Evolutionary conservation across 2,888 invertebrate species (phyloP).

Genomic region (Blera fallax): DNA sequence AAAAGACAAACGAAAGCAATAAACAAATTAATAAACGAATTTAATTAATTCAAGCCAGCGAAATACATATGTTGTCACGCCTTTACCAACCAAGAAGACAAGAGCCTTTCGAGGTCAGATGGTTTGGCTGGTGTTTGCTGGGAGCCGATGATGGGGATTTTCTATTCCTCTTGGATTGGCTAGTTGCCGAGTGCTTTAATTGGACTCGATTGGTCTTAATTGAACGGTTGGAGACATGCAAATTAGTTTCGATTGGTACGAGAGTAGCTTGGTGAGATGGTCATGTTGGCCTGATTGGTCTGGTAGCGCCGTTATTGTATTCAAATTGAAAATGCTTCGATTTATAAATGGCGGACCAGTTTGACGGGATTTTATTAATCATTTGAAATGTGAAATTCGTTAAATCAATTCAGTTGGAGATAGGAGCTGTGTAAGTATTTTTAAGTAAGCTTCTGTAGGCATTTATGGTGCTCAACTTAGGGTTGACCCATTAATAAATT

Average conservation of each 20-base stretch:
- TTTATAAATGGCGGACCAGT: neutral
- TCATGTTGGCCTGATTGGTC: slow-evolving; percentile 29
- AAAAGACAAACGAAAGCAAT: neutral
- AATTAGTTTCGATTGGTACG: slow-evolving; percentile 65
- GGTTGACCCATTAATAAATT: neutral
- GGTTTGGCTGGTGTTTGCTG: neutral
- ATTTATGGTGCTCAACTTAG: neutral
- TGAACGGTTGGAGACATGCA: slow-evolving; percentile 56
- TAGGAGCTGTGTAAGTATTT: neutral
- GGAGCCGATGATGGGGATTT: slow-evolving; percentile 11
- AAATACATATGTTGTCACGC: neutral
- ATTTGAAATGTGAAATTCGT: slow-evolving; percentile 21
- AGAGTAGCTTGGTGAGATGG: neutral
- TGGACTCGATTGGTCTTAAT: slow-evolving; percentile 70
- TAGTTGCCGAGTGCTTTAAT: slow-evolving; percentile 52
- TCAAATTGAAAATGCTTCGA: slow-evolving; percentile 11
- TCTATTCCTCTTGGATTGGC: slow-evolving; percentile 16
- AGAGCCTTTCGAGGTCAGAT: slow-evolving; percentile 50
- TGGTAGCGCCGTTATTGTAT: slow-evolving; percentile 6
- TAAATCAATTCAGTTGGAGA: neutral
- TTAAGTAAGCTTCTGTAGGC: neutral
- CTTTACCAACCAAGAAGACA: slow-evolving; percentile 8
- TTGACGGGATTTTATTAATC: slow-evolving; percentile 27
- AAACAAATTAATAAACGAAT: slow-evolving; percentile 35
- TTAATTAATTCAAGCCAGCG: slow-evolving; percentile 46